Percentiles rank a stretch among this genome's conserved stretches.
These are phyloP conservation scores for Phytoseiulus persimilis DNA, from an alignment of 2,888 invertebrate species.

Conservation along the genomic window DNA sequence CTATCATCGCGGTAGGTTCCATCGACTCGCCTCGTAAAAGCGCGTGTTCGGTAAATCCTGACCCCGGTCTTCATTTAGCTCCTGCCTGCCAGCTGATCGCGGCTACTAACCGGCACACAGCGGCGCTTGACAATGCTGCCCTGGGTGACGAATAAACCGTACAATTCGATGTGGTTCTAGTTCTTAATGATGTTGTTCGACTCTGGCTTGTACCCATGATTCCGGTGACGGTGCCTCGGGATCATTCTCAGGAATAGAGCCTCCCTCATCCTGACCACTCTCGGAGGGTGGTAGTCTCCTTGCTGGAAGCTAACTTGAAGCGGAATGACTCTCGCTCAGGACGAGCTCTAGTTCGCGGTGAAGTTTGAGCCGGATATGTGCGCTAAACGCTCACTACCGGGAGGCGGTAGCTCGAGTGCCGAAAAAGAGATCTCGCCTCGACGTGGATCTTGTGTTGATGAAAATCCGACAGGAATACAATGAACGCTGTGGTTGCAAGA, in stretches of 20 bases:
- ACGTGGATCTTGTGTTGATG: constrained; percentile 22
- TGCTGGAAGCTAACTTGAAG: neutral
- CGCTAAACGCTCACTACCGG: neutral
- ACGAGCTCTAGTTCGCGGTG: neutral
- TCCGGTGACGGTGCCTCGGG: no score
- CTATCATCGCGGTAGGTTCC: neutral
- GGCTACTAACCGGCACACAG: neutral
- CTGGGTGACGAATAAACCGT: neutral
- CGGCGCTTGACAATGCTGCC: neutral
- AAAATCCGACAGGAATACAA: constrained; percentile 14
- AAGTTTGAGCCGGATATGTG: neutral
- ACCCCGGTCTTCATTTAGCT: neutral
- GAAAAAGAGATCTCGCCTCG: neutral
- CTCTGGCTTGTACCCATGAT: no score
- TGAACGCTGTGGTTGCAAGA: neutral
- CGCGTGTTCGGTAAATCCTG: neutral
- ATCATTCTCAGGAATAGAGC: no score
- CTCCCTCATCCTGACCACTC: neutral
- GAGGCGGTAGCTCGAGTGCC: neutral
- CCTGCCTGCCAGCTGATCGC: neutral
- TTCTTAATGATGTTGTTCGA: neutral
- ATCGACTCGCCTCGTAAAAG: neutral
- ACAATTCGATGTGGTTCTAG: neutral
- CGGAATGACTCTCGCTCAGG: neutral
- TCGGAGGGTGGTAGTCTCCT: neutral